Conservation (phyloP, 2,113 vertebrate species). For the Antennarius striatus region DNA sequence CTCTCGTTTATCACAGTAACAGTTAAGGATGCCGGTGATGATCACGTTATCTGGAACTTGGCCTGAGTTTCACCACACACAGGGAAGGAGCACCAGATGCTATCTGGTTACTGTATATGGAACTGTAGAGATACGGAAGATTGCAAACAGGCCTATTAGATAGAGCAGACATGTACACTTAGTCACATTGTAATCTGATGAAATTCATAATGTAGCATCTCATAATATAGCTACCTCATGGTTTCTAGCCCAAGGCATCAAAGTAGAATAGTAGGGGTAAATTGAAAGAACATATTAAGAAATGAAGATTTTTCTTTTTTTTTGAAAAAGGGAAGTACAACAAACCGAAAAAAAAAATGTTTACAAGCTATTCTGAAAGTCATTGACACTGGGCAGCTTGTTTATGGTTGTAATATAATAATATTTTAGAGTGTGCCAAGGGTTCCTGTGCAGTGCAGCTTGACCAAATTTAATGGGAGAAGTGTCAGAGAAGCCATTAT, state of each 20-base stretch:
- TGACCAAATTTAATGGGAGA: conserved; percentile 74
- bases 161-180: conserved; percentile 65
- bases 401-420: conserved; percentile 75
- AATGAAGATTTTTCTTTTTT: background rate
- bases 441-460: conserved; percentile 65
- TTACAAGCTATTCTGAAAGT: conserved; percentile 53
- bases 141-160: conserved; percentile 64
- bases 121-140: conserved; percentile 55
- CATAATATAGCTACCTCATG: conserved; percentile 22
- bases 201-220: conserved; percentile 45
- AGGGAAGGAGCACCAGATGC: conserved; percentile 57
- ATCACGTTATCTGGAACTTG: conserved; percentile 75
- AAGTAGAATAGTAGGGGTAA: conserved; percentile 1
- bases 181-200: conserved; percentile 66
- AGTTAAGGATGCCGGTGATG: conserved; percentile 81
- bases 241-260: conserved; percentile 15
- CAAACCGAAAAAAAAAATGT: conserved; percentile 25
- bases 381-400: conserved; percentile 56
- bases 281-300: conserved; percentile 2
- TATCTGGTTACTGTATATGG: conserved; percentile 70
- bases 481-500: conserved; percentile 74
- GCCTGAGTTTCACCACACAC: conserved; percentile 68
- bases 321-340: conserved; percentile 27
- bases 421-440: conserved; percentile 72
- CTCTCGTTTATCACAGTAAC: conserved; percentile 87